Conservation (phyloP, 2,888 invertebrate genomes). For the Ptychoptera contaminata region DNA sequence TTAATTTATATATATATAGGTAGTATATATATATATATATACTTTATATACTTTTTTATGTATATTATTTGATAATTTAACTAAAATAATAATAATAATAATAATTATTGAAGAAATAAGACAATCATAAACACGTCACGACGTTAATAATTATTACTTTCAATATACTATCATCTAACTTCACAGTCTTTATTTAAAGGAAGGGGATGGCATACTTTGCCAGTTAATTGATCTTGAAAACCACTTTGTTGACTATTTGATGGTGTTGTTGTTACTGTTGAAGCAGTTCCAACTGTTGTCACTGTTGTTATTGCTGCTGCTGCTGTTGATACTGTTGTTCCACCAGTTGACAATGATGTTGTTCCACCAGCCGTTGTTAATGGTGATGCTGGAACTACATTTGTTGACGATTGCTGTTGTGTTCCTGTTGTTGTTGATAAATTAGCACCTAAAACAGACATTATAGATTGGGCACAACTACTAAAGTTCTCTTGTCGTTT, state of each 20-base stretch:
- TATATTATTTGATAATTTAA: too few relatives aligned
- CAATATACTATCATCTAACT: constrained; percentile 61
- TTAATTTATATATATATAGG: too few relatives aligned
- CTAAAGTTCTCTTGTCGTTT: not conserved
- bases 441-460: too few relatives aligned
- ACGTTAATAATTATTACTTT: not conserved
- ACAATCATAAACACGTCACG: too few relatives aligned
- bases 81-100: too few relatives aligned
- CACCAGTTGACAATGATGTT: not conserved
- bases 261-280: constrained; percentile 4
- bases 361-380: not conserved
- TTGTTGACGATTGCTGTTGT: not conserved
- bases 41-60: too few relatives aligned
- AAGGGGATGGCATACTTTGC: constrained; percentile 25
- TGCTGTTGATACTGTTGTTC: not conserved
- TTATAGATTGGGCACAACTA: too few relatives aligned
- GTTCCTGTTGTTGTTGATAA: not conserved
- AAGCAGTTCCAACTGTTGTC: constrained; percentile 5
- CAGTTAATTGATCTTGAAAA: constrained; percentile 3
- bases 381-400: not conserved
- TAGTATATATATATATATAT: too few relatives aligned
- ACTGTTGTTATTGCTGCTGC: not conserved
- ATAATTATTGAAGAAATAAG: too few relatives aligned
- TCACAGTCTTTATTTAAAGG: constrained; percentile 67
- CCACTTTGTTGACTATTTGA: constrained; percentile 20